Evolutionary conservation across 2,797 vertebrate genomes (phyloP).

Genomic region (Trematomus bernacchii): DNA sequence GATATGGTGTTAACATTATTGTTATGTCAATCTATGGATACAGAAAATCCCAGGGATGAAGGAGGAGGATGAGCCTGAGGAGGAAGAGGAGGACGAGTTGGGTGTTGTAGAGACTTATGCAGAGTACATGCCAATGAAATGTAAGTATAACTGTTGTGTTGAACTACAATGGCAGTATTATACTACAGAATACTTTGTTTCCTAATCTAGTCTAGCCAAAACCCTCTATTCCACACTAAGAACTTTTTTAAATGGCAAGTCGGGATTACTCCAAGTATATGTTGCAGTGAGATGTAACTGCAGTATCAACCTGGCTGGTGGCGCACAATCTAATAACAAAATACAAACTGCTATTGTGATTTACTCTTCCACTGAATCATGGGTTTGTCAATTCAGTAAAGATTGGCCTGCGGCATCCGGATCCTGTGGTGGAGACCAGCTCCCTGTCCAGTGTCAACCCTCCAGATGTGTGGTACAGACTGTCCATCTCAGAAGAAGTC

Average conservation of each 20-base stretch:
- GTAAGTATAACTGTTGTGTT: slow-evolving; percentile 78
- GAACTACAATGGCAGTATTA: background rate
- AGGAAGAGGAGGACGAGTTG: slow-evolving; percentile 98
- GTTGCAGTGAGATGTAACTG: background rate
- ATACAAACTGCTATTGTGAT: background rate
- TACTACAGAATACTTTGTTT: background rate
- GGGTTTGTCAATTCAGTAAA: slow-evolving; percentile 85
- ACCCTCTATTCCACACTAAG: background rate
- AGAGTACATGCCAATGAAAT: slow-evolving; percentile 99
- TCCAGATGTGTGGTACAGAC: slow-evolving; percentile 97
- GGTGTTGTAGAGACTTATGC: slow-evolving; percentile 98
- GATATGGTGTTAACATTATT: background rate
- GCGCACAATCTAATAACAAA: background rate
- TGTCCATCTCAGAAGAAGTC: slow-evolving; percentile 94
- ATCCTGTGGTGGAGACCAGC: slow-evolving; percentile 97
- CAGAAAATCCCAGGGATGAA: slow-evolving; percentile 92
- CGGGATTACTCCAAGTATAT: background rate
- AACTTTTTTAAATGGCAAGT: background rate
- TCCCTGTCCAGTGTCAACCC: slow-evolving; percentile 97
- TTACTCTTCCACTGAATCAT: slow-evolving; percentile 7
- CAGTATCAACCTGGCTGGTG: background rate
- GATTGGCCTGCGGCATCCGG: slow-evolving; percentile 96
- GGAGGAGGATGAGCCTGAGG: slow-evolving; percentile 97
- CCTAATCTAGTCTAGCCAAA: background rate
- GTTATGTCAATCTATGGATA: slow-evolving; percentile 23